A percentile compares a stretch with the other conserved stretches of the same genome.
phyloP scores from a whole-genome alignment of 2,797 vertebrate species.

The Gymnodraco acuticeps region DNA sequence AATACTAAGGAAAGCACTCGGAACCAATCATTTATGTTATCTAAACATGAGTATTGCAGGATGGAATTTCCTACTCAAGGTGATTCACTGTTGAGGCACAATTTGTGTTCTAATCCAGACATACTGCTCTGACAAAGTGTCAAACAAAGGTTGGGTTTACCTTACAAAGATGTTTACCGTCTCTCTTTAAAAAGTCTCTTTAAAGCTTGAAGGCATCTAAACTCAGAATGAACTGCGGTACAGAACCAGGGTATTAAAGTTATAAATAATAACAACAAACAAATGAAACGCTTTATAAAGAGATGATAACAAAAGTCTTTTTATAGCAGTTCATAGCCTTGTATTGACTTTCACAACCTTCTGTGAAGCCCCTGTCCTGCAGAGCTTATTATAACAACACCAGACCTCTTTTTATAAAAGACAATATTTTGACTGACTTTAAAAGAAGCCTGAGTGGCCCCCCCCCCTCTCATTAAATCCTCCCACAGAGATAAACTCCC shows the following conservation, averaged over 20 bases:
- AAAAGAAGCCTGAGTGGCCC: not conserved
- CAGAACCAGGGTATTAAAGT: not conserved
- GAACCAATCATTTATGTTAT: too few relatives aligned
- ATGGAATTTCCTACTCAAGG: too few relatives aligned
- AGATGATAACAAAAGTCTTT: not conserved
- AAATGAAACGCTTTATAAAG: not conserved
- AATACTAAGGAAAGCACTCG: too few relatives aligned
- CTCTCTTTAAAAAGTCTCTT: not conserved
- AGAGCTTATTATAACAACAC: not conserved
- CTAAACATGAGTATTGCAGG: too few relatives aligned
- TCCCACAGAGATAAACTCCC: not conserved
- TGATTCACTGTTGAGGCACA: too few relatives aligned
- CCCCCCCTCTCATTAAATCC: not conserved
- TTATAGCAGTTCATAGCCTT: not conserved
- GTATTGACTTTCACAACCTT: not conserved
- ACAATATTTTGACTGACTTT: conserved; percentile 11
- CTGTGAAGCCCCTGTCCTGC: not conserved
- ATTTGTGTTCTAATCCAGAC: not conserved
- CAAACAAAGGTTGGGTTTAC: too few relatives aligned
- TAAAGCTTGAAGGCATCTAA: not conserved
- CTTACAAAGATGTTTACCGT: not conserved
- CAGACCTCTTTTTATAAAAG: not conserved
- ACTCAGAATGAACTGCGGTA: not conserved
- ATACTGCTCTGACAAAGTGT: not conserved
- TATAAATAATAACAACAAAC: not conserved